Evolutionary conservation across 2,797 vertebrate species (phyloP).

Genomic region (Bothrops alternatus): DNA sequence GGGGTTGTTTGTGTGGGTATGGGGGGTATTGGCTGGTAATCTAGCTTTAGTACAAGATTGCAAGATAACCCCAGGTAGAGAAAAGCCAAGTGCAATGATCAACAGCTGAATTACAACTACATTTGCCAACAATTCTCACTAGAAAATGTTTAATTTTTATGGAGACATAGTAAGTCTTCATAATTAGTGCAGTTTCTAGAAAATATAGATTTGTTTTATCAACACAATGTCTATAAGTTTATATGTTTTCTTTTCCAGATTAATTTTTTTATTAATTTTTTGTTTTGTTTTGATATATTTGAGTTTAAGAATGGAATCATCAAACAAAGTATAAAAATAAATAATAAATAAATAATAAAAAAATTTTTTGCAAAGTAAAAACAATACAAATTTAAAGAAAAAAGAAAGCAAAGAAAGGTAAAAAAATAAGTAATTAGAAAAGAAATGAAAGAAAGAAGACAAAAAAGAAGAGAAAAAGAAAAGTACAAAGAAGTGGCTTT

Average conservation of each 20-base stretch:
- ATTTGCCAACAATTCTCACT: conserved; percentile 16
- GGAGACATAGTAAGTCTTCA: neutral
- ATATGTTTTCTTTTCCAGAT: conserved; percentile 26
- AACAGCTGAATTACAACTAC: neutral
- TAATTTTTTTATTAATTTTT: neutral
- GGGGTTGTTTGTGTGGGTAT: neutral
- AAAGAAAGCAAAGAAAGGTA: neutral
- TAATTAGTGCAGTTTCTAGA: neutral
- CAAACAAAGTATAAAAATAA: conserved; percentile 43
- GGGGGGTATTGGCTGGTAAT: neutral
- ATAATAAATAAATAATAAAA: neutral
- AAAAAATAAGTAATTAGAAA: neutral
- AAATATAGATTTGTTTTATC: conserved; percentile 3
- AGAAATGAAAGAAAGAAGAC: neutral
- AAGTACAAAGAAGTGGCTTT: neutral
- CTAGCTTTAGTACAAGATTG: neutral
- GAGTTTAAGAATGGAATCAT: conserved; percentile 48
- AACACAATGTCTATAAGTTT: conserved; percentile 37
- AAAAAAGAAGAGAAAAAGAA: neutral
- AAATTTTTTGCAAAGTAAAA: neutral
- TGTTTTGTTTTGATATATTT: conserved; percentile 49
- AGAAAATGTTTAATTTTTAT: conserved; percentile 17
- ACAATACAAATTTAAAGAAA: neutral
- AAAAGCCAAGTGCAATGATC: neutral
- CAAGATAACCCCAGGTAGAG: neutral